Conservation (phyloP, 2,113 vertebrate genomes). For the Saccopteryx leptura region DNA sequence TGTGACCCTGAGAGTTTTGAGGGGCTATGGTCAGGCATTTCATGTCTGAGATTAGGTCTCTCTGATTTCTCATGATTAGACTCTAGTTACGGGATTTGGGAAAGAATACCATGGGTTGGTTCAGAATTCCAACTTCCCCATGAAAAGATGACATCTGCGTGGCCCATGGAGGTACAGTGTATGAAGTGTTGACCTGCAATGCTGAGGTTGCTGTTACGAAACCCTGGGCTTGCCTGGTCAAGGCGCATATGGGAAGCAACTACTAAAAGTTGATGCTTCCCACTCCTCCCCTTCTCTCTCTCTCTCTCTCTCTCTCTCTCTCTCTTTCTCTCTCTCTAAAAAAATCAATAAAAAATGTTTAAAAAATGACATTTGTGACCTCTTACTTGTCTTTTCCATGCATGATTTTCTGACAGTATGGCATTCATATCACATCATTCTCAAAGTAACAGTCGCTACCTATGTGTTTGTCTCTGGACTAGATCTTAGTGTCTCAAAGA, state of each 20-base stretch:
- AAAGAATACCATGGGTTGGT: background rate
- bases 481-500: background rate
- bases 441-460: background rate
- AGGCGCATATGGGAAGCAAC: too few relatives aligned
- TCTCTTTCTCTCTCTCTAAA: too few relatives aligned
- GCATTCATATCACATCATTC: background rate
- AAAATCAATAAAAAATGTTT: too few relatives aligned
- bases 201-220: too few relatives aligned
- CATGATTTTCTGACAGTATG: background rate
- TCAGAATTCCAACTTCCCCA: background rate
- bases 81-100: background rate
- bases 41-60: background rate
- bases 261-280: too few relatives aligned
- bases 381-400: background rate
- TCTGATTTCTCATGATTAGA: background rate
- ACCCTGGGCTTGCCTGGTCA: too few relatives aligned
- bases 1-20: background rate
- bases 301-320: too few relatives aligned
- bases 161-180: too few relatives aligned
- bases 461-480: background rate
- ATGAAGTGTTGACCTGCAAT: too few relatives aligned
- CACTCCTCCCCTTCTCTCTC: too few relatives aligned
- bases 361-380: background rate
- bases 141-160: background rate
- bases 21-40: background rate